phyloP scores from a whole-genome alignment of 2,797 vertebrate genomes.

The Pithecia hirsuta region DNA sequence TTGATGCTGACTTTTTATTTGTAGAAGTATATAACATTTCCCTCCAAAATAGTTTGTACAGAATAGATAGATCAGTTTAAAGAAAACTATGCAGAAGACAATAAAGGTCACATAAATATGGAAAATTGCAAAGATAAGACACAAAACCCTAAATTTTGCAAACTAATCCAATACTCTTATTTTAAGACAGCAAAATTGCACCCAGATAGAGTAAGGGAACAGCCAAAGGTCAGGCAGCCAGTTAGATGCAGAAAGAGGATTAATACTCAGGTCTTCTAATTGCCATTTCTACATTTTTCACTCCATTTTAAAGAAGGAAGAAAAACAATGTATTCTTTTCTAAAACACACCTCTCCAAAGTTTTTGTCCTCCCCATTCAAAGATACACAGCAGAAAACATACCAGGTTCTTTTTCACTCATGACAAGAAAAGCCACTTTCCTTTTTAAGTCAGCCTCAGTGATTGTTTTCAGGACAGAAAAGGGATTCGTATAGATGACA shows the following conservation, averaged over 20 bases:
- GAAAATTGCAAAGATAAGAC: not conserved
- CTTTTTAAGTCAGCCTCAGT: constrained; percentile 18
- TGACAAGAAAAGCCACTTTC: not conserved
- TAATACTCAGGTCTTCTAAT: not conserved
- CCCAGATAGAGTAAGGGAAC: not conserved
- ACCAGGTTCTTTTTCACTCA: not conserved
- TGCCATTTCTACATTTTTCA: not conserved
- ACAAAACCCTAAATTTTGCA: not conserved
- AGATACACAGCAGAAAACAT: not conserved
- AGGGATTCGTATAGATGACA: not conserved
- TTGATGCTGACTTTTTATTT: not conserved
- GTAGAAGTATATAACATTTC: not conserved
- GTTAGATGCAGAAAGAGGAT: not conserved
- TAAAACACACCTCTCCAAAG: not conserved
- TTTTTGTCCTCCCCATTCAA: not conserved
- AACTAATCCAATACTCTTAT: not conserved
- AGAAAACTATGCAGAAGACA: not conserved
- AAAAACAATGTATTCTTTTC: not conserved
- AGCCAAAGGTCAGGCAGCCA: not conserved
- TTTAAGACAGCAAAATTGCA: not conserved
- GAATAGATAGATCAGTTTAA: not conserved
- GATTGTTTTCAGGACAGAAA: constrained; percentile 1
- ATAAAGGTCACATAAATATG: not conserved
- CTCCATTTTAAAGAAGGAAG: not conserved
- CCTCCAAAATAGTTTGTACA: not conserved